Conservation (phyloP, 2,888 invertebrate genomes). For the Empis livida region DNA sequence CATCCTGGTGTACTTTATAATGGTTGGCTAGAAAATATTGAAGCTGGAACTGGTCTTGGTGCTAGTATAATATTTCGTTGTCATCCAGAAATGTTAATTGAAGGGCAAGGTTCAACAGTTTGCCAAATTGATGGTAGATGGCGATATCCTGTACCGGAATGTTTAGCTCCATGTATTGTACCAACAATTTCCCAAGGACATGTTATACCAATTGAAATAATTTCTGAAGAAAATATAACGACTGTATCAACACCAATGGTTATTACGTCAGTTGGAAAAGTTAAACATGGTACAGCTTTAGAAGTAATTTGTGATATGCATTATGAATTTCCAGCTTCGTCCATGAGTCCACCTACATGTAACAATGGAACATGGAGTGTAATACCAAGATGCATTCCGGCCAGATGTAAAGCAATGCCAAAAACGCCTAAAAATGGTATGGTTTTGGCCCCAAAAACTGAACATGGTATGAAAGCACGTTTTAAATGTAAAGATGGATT, state of each 20-base stretch:
- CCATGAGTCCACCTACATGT: constrained; percentile 66
- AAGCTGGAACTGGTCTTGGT: constrained; percentile 78
- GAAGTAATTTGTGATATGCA: constrained; percentile 72
- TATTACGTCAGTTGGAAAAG: constrained; percentile 44
- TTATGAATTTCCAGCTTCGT: constrained; percentile 68
- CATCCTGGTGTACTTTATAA: constrained; percentile 88
- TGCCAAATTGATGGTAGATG: constrained; percentile 91
- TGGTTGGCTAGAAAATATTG: constrained; percentile 87
- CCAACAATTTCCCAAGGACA: constrained; percentile 73
- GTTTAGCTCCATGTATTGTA: constrained; percentile 86
- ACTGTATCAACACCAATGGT: constrained; percentile 21
- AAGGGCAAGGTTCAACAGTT: constrained; percentile 77
- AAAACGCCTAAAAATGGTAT: constrained; percentile 81
- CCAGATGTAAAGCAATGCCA: constrained; percentile 75
- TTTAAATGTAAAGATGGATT: constrained; percentile 92
- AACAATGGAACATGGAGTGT: constrained; percentile 94
- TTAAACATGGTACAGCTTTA: constrained; percentile 52
- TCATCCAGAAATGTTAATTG: constrained; percentile 80
- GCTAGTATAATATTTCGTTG: constrained; percentile 89
- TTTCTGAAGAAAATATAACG: constrained; percentile 31
- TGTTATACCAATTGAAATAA: constrained; percentile 46
- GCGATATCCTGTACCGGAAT: constrained; percentile 86
- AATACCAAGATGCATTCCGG: constrained; percentile 71
- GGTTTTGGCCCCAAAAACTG: constrained; percentile 94
- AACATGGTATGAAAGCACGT: constrained; percentile 88